phyloP scores from a whole-genome alignment of 1,140 invertebrate species.

The Coboldia fuscipes region DNA sequence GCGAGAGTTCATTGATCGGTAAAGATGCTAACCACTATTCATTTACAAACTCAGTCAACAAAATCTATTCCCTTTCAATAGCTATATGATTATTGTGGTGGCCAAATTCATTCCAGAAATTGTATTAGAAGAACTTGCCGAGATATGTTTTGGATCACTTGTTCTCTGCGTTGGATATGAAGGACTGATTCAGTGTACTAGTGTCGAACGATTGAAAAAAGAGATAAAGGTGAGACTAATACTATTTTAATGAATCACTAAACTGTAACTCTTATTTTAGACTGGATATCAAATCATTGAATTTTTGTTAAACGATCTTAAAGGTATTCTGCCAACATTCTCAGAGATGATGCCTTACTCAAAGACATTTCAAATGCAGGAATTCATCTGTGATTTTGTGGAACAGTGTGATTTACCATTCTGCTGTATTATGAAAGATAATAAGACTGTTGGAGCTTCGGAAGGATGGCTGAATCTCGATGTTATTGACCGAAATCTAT shows the following conservation, averaged over 20 bases:
- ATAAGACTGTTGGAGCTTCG: slow-evolving; percentile 47
- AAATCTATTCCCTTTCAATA: too few relatives aligned
- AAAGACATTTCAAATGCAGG: too few relatives aligned
- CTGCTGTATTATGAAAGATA: slow-evolving; percentile 48
- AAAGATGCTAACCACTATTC: too few relatives aligned
- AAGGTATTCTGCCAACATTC: too few relatives aligned
- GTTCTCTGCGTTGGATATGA: slow-evolving; percentile 49
- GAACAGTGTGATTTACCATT: slow-evolving; percentile 52
- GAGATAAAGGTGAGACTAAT: slow-evolving; percentile 37
- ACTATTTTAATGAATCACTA: too few relatives aligned
- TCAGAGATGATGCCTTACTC: too few relatives aligned
- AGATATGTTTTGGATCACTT: slow-evolving; percentile 44
- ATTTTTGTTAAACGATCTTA: too few relatives aligned
- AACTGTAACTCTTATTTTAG: too few relatives aligned
- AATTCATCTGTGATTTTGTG: slow-evolving; percentile 26
- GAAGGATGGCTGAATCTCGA: slow-evolving; percentile 58
- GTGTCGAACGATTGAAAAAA: slow-evolving; percentile 43
- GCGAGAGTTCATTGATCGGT: slow-evolving; percentile 58
- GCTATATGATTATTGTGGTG: slow-evolving; percentile 29
- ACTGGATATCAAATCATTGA: too few relatives aligned
- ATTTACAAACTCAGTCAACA: too few relatives aligned
- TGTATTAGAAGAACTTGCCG: slow-evolving; percentile 31
- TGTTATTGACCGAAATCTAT: slow-evolving; percentile 42
- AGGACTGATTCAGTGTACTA: slow-evolving; percentile 39
- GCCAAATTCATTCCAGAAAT: slow-evolving; percentile 30